A percentile compares a stretch with the other conserved stretches of the same genome.
Conservation (phyloP, 1,140 invertebrate genomes). For the Adelges cooleyi region DNA sequence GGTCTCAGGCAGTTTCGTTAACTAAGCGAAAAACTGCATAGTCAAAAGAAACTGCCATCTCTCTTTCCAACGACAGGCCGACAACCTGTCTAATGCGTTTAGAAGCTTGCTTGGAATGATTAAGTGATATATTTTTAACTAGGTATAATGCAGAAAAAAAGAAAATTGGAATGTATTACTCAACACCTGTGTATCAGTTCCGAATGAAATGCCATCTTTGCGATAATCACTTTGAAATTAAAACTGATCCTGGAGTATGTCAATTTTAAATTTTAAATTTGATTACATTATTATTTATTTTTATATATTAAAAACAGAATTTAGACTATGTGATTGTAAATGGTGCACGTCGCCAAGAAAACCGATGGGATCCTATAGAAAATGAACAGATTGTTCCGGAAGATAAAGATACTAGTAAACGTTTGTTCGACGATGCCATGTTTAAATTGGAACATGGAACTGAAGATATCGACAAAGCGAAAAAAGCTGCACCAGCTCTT, state of each 20-base stretch:
- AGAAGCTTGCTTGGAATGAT: too few species aligned
- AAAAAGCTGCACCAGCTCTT: conserved; percentile 56
- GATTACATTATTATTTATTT: too few species aligned
- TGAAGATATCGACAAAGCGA: conserved; percentile 62
- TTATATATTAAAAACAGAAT: conserved; percentile 53
- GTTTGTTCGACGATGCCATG: conserved; percentile 89
- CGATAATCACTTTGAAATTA: conserved; percentile 95
- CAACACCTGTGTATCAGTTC: conserved; percentile 95
- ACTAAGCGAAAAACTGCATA: too few species aligned
- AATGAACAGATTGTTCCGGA: conserved; percentile 90
- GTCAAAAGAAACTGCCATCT: too few species aligned
- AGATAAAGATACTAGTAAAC: conserved; percentile 75
- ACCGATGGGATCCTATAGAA: conserved; percentile 91
- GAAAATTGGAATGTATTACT: conserved; percentile 97
- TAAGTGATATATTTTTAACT: too few species aligned
- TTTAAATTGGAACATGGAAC: conserved; percentile 86
- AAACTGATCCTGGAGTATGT: conserved; percentile 88
- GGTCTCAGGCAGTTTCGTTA: too few species aligned
- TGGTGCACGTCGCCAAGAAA: conserved; percentile 91
- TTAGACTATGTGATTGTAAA: conserved; percentile 92
- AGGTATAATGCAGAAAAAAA: conserved; percentile 97
- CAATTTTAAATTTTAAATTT: background rate
- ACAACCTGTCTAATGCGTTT: too few species aligned
- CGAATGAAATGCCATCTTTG: conserved; percentile 99
- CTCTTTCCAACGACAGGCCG: too few species aligned